Percentiles rank a stretch among this genome's conserved stretches.
Evolutionary conservation across 2,888 invertebrate genomes (phyloP).

Genomic region (Psylliodes chrysocephalus): DNA sequence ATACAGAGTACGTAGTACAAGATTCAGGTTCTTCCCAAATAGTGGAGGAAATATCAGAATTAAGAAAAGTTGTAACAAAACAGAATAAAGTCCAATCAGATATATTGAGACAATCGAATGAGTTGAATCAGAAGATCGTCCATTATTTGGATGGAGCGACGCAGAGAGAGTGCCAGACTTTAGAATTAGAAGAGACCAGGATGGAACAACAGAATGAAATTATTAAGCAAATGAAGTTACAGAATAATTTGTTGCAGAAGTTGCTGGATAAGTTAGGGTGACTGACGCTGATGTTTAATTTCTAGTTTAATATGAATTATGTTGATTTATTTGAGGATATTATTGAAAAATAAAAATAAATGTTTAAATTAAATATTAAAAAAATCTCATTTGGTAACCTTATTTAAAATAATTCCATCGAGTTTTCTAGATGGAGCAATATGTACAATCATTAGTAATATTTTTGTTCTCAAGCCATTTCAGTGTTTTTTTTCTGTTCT

Average conservation of each 20-base stretch:
- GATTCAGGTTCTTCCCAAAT: constrained; percentile 28
- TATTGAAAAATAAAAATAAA: too few species aligned
- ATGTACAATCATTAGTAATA: too few species aligned
- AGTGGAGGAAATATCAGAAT: constrained; percentile 34
- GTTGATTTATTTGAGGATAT: too few species aligned
- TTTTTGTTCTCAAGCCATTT: too few species aligned
- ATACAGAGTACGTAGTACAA: constrained; percentile 30
- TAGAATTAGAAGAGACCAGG: constrained; percentile 36
- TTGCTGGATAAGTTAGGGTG: constrained; percentile 38
- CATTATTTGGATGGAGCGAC: constrained; percentile 34
- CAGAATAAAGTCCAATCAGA: constrained; percentile 30
- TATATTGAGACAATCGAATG: constrained; percentile 28
- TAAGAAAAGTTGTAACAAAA: constrained; percentile 33
- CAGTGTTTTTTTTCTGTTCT: too few species aligned
- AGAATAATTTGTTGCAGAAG: constrained; percentile 41
- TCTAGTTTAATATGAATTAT: too few species aligned
- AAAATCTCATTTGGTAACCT: too few species aligned
- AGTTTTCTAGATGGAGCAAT: too few species aligned
- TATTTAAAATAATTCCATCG: too few species aligned
- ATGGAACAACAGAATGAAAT: constrained; percentile 42
- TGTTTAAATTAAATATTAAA: too few species aligned
- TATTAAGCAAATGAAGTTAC: constrained; percentile 41
- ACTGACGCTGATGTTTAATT: neutral
- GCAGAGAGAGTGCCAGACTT: constrained; percentile 30
- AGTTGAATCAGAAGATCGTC: constrained; percentile 34